Evolutionary conservation across 2,888 invertebrate genomes (phyloP), one percentile per base, ranked within the genome.

Genomic region (Zelleria hepariella): DNA sequence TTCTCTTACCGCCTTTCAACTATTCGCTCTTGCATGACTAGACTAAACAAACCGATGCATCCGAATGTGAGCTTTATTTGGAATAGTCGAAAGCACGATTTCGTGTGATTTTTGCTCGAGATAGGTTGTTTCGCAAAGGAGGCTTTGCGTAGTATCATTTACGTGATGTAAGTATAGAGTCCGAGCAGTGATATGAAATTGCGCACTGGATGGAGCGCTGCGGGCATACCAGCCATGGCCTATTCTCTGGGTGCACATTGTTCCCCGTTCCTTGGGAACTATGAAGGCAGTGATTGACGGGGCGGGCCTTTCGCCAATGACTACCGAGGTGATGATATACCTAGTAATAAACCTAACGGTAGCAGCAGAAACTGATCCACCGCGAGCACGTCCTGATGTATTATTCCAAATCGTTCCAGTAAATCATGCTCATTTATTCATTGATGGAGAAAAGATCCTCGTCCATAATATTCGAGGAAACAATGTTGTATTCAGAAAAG

Each of bases 81-180:
- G 54, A 59, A 21, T 32, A 42, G 1, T 42, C 8, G 57, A 71
- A 76, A 69, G 66, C 70, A 63, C 67, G 62, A 61, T 62, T 72
- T 76, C 70, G 60, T 61, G 62, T 65, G 61, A 57, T 58, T 57
- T 55, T 58, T 56, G 27, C 56, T 60, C 48, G 57, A 61, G 63
- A 66, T 77, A 75, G 63, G 70, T 62, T 69, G 61, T 72, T 74
- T 68, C 70, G 62, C 66, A 66, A 65, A 62, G 65, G 63, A 61
- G 62, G 66, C 61, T 62, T 69, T 65, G 66, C 71, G 68, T 75
- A 71, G 74, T 79, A 81, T 80, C 70, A 80, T 80, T 82, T 84
- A 84, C 82, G 82, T 83, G 85, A 86, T 82, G 79, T 77, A 82
- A 84, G 80, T 83, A 81, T 76, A 68, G 77, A 81, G 77, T 77